These are phyloP conservation scores for Colletes collaris DNA, from an alignment of 2,888 invertebrate genomes.

Conservation along the genomic window DNA sequence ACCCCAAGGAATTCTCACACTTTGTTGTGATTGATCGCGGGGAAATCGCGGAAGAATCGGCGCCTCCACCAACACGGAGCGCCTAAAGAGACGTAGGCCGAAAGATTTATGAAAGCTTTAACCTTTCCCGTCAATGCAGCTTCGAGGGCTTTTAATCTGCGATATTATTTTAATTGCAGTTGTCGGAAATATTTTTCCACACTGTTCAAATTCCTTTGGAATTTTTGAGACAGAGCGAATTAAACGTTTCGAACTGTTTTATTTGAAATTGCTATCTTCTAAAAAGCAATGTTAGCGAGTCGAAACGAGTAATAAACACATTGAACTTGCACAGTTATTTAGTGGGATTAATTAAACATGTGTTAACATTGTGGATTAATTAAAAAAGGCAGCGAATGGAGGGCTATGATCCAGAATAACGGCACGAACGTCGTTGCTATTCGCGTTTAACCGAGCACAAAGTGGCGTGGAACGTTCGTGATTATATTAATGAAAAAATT, in stretches of 20 bases:
- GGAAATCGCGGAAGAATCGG: slow-evolving; percentile 58
- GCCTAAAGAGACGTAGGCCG: slow-evolving; percentile 66
- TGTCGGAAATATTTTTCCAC: not conserved
- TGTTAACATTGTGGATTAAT: no score
- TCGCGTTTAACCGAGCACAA: not conserved
- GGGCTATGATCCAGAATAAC: slow-evolving; percentile 3
- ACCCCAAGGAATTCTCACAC: slow-evolving; percentile 67
- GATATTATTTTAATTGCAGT: not conserved
- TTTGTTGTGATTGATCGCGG: slow-evolving; percentile 52
- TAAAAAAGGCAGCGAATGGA: not conserved
- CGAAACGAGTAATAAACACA: no score
- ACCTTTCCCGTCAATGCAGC: slow-evolving; percentile 67
- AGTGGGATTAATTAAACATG: no score
- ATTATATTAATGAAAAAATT: slow-evolving; percentile 9
- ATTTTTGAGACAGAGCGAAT: no score
- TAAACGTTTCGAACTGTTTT: no score
- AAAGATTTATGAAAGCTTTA: slow-evolving; percentile 69
- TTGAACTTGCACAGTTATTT: no score
- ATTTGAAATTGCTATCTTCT: no score
- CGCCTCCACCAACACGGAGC: slow-evolving; percentile 35
- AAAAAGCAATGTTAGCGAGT: no score
- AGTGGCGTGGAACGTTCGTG: not conserved
- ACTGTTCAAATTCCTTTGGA: no score
- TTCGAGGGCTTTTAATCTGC: slow-evolving; percentile 3
- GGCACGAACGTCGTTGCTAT: not conserved